Evolutionary conservation across 2,888 invertebrate genomes (phyloP).

Genomic region (Isoperla grammatica): DNA sequence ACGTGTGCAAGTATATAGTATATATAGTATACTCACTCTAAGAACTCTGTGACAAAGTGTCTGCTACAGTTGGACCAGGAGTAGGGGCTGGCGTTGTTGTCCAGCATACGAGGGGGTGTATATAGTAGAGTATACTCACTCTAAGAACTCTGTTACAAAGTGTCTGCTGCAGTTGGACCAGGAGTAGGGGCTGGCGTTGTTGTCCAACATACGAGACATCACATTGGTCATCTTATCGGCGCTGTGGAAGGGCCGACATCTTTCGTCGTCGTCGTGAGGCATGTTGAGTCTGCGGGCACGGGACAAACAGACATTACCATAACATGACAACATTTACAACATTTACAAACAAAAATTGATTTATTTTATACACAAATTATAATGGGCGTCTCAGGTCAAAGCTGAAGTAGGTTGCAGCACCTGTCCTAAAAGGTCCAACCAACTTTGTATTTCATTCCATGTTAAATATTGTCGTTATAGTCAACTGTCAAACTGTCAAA

Average conservation of each 20-base stretch:
- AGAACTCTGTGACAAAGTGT: conserved; percentile 66
- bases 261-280: conserved; percentile 77
- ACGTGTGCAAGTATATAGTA: too few relatives aligned
- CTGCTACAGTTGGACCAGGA: conserved; percentile 82
- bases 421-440: too few relatives aligned
- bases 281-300: conserved; percentile 60
- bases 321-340: too few relatives aligned
- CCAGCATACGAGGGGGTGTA: conserved; percentile 53
- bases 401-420: too few relatives aligned
- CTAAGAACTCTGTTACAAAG: conserved; percentile 69
- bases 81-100: conserved; percentile 79
- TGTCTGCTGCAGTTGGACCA: conserved; percentile 81
- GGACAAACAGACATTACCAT: too few relatives aligned
- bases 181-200: conserved; percentile 78
- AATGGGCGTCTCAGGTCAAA: too few relatives aligned
- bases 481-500: too few relatives aligned
- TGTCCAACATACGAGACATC: conserved; percentile 77
- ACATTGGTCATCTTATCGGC: conserved; percentile 56
- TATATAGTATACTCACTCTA: conserved; percentile 41
- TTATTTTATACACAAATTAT: too few relatives aligned
- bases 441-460: too few relatives aligned
- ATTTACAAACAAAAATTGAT: too few relatives aligned
- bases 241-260: conserved; percentile 55
- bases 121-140: conserved; percentile 53
- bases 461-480: too few relatives aligned